Percentiles rank a stretch among this genome's conserved stretches.
phyloP scores from a whole-genome alignment of 2,888 invertebrate genomes.

The Clepsis dumicolana region DNA sequence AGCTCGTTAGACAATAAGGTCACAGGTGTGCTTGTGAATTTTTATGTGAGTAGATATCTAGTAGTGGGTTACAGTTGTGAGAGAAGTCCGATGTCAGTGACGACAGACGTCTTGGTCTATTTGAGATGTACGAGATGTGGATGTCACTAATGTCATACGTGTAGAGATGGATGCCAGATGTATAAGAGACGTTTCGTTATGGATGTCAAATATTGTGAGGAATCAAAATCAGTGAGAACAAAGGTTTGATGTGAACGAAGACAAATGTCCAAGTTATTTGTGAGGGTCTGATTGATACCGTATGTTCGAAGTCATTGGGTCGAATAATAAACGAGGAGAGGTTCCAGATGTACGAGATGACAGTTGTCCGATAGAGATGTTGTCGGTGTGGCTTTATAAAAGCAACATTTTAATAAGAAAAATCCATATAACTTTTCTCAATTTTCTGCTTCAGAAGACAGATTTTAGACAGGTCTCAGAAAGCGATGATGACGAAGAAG shows the following conservation, averaged over 20 bases:
- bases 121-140: too few relatives aligned
- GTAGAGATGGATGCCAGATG: not conserved
- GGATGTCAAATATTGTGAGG: not conserved
- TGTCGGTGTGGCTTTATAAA: too few relatives aligned
- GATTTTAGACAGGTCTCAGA: not conserved
- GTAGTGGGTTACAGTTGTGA: not conserved
- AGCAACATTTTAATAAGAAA: too few relatives aligned
- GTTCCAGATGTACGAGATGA: not conserved
- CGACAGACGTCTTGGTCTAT: too few relatives aligned
- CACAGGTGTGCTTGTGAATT: too few relatives aligned
- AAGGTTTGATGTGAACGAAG: not conserved
- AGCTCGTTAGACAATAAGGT: too few relatives aligned
- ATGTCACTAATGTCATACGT: not conserved
- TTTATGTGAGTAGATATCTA: not conserved
- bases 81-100: not conserved
- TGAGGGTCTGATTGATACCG: too few relatives aligned
- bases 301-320: not conserved
- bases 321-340: not conserved
- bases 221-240: not conserved
- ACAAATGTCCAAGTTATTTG: too few relatives aligned
- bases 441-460: too few relatives aligned
- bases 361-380: too few relatives aligned
- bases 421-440: too few relatives aligned
- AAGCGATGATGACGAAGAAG: not conserved
- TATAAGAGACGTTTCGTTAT: too few relatives aligned